Evolutionary conservation across 2,888 invertebrate genomes (phyloP), one percentile per base, ranked within the genome.

Genomic region (Myopa tessellatipennis): DNA sequence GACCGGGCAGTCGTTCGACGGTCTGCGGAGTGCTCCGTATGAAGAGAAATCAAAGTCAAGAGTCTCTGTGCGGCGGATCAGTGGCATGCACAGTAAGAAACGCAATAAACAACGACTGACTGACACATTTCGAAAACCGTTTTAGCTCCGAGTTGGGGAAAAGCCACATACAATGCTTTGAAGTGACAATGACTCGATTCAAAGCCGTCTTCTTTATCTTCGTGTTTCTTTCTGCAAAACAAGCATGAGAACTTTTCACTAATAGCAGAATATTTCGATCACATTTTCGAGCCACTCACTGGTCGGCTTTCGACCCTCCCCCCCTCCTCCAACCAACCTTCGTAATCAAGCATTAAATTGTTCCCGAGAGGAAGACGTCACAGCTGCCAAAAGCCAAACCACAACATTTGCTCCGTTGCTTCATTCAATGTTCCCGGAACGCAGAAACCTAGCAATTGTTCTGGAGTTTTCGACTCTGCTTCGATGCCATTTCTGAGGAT

Each of bases 321-420:
- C 63, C 34, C 34, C 8, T 18, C 0, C 16, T 55, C 45, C n/a
- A 1, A 26, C 26, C 26, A 2, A 1, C 26, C 10, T 18, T 61
- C 26, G 74, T 65, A 74, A 74, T 52, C 74, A 74, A 74, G 74
- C 74, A 52, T 73, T 63, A 73, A 73, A 65, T 74, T 74, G 74
- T 65, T 16, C 65, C 50, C 52, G 26, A 16, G 50, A 12, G 36
- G 63, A 52, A 18, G 34, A 16, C 12, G 10, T 45, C 60, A 72
- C 40, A 60, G 60, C 34, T 40, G 38, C 60, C 36, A 36, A 12
- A 58, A 58, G n/a, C 36, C 12, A 16, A 72, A 72, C 72, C 72
- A 26, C 72, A 72, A 58, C 38, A 72, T 72, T 72, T 12, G 60
- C 26, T 14, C 26, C 52, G 50, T 26, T 55, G 26, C 26, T 52